Conservation (phyloP, 2,888 invertebrate genomes). For the Eudemis profundana region DNA sequence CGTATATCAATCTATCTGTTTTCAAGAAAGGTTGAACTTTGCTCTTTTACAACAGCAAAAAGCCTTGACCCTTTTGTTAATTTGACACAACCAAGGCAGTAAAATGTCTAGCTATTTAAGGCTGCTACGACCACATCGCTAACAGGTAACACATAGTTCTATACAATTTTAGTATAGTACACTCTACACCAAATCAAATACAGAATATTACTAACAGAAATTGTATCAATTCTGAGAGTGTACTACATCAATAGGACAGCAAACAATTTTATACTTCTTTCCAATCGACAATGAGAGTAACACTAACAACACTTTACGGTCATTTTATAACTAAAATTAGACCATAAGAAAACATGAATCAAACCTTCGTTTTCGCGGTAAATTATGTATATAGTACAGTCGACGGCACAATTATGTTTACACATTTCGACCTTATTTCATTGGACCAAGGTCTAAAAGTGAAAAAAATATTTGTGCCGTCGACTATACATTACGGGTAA, state of each 20-base stretch:
- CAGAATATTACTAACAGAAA: not conserved
- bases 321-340: not conserved
- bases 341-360: not conserved
- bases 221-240: not conserved
- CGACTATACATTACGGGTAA: not conserved
- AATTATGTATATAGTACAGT: not conserved
- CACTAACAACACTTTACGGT: not conserved
- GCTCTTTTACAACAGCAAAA: not conserved
- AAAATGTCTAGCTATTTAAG: not conserved
- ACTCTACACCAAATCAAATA: not conserved
- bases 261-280: too few relatives aligned
- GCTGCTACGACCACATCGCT: not conserved
- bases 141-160: not conserved
- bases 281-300: too few relatives aligned
- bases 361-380: not conserved
- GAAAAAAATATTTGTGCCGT: too few relatives aligned
- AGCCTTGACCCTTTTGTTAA: too few relatives aligned
- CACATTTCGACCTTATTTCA: too few relatives aligned
- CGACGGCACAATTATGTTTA: too few relatives aligned
- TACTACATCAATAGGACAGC: not conserved
- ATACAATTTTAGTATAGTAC: not conserved
- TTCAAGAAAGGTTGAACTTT: too few relatives aligned
- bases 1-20: too few relatives aligned
- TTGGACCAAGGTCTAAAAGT: too few relatives aligned
- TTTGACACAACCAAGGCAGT: too few relatives aligned